Evolutionary conservation across 1,140 invertebrate genomes (phyloP).

Genomic region (Mesaphorura yosii): DNA sequence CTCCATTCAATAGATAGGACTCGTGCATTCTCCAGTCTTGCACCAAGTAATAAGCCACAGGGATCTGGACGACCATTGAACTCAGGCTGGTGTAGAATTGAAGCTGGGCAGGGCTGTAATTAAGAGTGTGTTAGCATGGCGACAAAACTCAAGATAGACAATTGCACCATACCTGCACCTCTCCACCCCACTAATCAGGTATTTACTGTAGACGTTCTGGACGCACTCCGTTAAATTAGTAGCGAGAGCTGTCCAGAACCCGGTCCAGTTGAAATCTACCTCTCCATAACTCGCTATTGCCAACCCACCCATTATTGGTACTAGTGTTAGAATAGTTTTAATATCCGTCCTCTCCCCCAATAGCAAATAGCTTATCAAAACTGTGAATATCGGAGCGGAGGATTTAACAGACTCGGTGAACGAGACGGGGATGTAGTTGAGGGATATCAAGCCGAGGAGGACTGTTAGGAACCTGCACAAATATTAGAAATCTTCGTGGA

Average conservation of each 20-base stretch:
- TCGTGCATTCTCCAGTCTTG: constrained; percentile 44
- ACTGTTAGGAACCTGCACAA: constrained; percentile 57
- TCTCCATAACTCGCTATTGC: constrained; percentile 72
- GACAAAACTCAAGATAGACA: too few species aligned
- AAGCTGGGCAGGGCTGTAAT: constrained; percentile 61
- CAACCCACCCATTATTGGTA: constrained; percentile 74
- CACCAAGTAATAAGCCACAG: constrained; percentile 56
- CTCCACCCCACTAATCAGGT: constrained; percentile 66
- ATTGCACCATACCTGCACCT: too few species aligned
- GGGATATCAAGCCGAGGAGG: constrained; percentile 59
- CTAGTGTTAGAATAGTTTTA: constrained; percentile 62
- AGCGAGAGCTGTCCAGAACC: constrained; percentile 64
- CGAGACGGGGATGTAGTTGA: constrained; percentile 73
- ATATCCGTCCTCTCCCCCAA: constrained; percentile 59
- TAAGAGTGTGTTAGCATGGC: constrained; percentile 1
- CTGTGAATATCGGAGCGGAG: constrained; percentile 72
- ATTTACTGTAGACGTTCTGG: constrained; percentile 76
- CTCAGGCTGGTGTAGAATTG: constrained; percentile 75
- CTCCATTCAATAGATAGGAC: constrained; percentile 58
- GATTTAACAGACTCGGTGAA: constrained; percentile 80
- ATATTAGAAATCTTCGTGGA: neutral
- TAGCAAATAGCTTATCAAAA: constrained; percentile 49
- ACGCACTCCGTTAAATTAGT: constrained; percentile 74
- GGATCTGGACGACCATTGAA: constrained; percentile 66
- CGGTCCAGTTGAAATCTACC: constrained; percentile 63